These are phyloP conservation scores for Spondyliosoma cantharus DNA, from an alignment of 2,797 vertebrate species.

Conservation along the genomic window DNA sequence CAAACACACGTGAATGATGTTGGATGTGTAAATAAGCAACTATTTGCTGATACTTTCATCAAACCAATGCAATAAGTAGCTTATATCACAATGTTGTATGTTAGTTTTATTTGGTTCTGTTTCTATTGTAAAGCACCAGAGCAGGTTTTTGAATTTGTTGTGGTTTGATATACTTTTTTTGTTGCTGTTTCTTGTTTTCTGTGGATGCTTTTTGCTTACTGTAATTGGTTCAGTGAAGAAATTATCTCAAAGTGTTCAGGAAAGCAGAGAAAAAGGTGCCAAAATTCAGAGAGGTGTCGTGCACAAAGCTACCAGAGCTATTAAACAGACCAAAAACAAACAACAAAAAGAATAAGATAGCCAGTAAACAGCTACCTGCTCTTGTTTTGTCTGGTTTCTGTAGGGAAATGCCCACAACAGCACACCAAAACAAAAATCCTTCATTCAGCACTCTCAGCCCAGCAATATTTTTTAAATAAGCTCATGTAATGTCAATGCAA, in stretches of 20 bases:
- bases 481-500: slow-evolving; percentile 38
- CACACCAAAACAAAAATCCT: background rate
- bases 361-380: background rate
- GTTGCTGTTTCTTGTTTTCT: too few relatives aligned
- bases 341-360: background rate
- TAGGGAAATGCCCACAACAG: background rate
- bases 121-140: too few relatives aligned
- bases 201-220: too few relatives aligned
- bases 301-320: background rate
- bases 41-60: background rate
- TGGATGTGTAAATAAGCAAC: background rate
- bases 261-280: too few relatives aligned
- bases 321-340: background rate
- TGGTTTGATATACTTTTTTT: too few relatives aligned
- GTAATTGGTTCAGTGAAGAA: too few relatives aligned
- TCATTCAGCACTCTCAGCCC: slow-evolving; percentile 23
- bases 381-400: background rate
- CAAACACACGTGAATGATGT: background rate
- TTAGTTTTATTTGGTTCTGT: too few relatives aligned
- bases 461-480: slow-evolving; percentile 30
- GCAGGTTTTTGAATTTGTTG: too few relatives aligned
- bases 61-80: background rate
- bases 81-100: too few relatives aligned
- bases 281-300: too few relatives aligned
- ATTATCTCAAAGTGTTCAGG: too few relatives aligned